These are phyloP conservation scores for Lutraria rhynchaena DNA, from an alignment of 1,140 invertebrate species.

Conservation along the genomic window DNA sequence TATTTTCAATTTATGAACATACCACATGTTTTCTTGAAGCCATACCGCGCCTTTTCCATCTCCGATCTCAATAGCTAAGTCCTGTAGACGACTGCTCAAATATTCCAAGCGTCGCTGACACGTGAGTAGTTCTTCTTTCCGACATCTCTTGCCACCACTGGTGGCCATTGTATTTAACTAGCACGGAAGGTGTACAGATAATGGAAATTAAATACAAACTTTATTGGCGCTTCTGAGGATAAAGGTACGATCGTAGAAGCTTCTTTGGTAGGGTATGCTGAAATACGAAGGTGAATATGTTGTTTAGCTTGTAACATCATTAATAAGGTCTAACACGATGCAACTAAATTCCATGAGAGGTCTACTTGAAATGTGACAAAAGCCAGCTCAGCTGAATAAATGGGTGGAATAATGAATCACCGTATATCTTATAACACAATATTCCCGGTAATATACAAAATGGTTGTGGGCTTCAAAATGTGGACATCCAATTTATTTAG, in stretches of 20 bases:
- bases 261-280: neutral
- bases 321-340: neutral
- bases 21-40: slow-evolving; percentile 58
- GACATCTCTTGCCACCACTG: neutral
- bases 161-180: neutral
- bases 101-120: slow-evolving; percentile 56
- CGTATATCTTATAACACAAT: no score
- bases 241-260: neutral
- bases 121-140: slow-evolving; percentile 23
- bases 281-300: neutral
- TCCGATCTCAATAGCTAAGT: slow-evolving; percentile 50
- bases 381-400: no score
- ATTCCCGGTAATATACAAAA: no score
- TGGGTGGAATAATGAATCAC: no score
- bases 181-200: neutral
- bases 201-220: neutral
- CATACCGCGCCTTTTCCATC: slow-evolving; percentile 55
- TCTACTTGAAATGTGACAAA: no score
- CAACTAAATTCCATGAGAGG: neutral
- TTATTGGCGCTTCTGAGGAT: neutral
- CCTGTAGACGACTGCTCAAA: slow-evolving; percentile 47
- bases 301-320: neutral
- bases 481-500: no score
- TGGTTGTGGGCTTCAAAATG: no score
- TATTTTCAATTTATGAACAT: no score